Percentiles rank a stretch among this genome's conserved stretches.
phyloP scores from a whole-genome alignment of 2,888 invertebrate species.

The Horisme vitalbata region DNA sequence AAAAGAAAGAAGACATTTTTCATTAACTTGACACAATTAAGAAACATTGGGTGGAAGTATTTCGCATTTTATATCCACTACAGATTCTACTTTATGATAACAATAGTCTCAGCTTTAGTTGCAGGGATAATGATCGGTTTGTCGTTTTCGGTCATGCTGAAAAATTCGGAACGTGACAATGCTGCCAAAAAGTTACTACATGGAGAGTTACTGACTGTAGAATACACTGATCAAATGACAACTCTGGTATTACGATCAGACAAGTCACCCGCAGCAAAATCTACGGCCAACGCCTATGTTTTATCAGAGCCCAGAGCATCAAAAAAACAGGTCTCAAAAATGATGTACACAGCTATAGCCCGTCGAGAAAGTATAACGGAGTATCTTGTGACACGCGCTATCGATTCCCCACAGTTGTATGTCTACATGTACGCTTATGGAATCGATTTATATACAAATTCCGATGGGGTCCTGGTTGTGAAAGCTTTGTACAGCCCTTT shows the following conservation, averaged over 20 bases:
- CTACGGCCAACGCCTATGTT: constrained; percentile 61
- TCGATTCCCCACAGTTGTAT: constrained; percentile 66
- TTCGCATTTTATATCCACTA: constrained; percentile 51
- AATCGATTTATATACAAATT: constrained; percentile 45
- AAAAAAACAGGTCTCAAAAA: constrained; percentile 37
- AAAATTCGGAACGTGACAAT: constrained; percentile 38
- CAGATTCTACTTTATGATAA: constrained; percentile 46
- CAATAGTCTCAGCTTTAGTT: constrained; percentile 54
- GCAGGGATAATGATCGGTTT: constrained; percentile 59
- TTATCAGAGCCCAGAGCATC: constrained; percentile 56
- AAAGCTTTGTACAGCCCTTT: constrained; percentile 64
- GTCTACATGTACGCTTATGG: constrained; percentile 67
- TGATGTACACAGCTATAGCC: constrained; percentile 55
- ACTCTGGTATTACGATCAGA: constrained; percentile 55
- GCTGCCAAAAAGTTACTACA: constrained; percentile 37
- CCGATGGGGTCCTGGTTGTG: constrained; percentile 42
- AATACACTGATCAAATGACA: constrained; percentile 45
- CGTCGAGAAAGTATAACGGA: constrained; percentile 58
- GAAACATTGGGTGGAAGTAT: constrained; percentile 53
- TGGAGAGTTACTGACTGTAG: constrained; percentile 57
- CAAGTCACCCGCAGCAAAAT: constrained; percentile 41
- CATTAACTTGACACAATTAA: constrained; percentile 39
- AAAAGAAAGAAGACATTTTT: constrained; percentile 28
- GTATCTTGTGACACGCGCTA: constrained; percentile 62
- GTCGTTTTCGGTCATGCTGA: constrained; percentile 45